These are phyloP conservation scores for Gryllus bimaculatus DNA, from an alignment of 1,140 invertebrate species.

Conservation along the genomic window DNA sequence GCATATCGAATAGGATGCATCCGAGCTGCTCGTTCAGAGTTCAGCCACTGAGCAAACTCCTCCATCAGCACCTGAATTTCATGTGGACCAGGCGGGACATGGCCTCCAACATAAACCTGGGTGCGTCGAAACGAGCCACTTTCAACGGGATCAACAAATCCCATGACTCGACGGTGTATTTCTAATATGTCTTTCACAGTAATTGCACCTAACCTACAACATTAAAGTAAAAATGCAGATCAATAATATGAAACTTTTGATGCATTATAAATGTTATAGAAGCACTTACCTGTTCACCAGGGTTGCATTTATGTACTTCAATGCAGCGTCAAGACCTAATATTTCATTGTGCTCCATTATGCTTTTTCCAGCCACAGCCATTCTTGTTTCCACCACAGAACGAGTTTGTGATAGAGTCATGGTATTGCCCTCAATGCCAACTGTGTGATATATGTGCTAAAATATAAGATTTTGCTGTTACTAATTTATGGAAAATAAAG, in stretches of 20 bases:
- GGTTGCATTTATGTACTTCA: constrained; percentile 92
- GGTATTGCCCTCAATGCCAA: constrained; percentile 95
- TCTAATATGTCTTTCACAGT: constrained; percentile 80
- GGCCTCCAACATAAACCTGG: constrained; percentile 89
- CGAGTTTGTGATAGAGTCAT: constrained; percentile 89
- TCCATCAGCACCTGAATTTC: constrained; percentile 75
- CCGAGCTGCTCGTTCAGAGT: constrained; percentile 72
- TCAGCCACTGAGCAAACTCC: constrained; percentile 81
- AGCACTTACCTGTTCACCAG: constrained; percentile 53
- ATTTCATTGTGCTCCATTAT: constrained; percentile 96
- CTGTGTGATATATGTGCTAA: constrained; percentile 93
- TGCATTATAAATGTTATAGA: neutral
- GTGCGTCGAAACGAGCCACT: constrained; percentile 72
- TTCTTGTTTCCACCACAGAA: constrained; percentile 83
- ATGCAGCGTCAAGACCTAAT: constrained; percentile 83
- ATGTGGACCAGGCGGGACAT: constrained; percentile 75
- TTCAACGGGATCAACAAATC: constrained; percentile 83
- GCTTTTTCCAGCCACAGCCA: constrained; percentile 88
- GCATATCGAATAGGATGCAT: constrained; percentile 78
- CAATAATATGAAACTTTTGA: neutral
- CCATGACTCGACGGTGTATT: constrained; percentile 86
- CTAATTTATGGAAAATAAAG: neutral
- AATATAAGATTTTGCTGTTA: constrained; percentile 9
- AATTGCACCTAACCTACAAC: constrained; percentile 53
- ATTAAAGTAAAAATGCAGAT: neutral